Percentiles rank a stretch among this genome's conserved stretches.
Conservation (phyloP, 2,113 vertebrate species). For the Pardalotus punctatus region DNA sequence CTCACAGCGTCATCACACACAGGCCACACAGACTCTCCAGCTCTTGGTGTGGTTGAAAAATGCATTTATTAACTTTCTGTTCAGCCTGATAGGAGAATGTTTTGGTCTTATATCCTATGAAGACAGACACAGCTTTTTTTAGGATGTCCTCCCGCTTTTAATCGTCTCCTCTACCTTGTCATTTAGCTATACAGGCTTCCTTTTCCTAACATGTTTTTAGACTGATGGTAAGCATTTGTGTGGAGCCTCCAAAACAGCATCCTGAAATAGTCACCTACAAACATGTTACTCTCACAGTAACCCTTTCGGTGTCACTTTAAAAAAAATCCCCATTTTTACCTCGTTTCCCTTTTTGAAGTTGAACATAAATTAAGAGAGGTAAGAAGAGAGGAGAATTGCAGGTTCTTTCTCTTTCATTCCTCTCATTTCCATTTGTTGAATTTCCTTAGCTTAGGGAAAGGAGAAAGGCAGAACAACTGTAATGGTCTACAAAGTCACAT, state of each 20-base stretch:
- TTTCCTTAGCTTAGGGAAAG: neutral
- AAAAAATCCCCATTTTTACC: neutral
- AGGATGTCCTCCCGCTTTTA: neutral
- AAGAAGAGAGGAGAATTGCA: neutral
- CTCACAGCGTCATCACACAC: neutral
- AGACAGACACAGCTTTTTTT: neutral
- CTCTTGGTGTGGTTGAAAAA: neutral
- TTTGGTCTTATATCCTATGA: neutral
- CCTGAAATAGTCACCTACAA: neutral
- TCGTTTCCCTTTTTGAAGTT: neutral
- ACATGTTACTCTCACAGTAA: neutral
- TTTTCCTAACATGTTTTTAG: neutral
- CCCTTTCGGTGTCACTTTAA: neutral
- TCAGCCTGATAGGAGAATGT: neutral
- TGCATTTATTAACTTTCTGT: neutral
- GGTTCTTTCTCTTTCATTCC: neutral
- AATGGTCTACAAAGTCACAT: neutral
- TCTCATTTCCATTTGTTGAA: neutral
- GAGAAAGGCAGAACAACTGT: neutral
- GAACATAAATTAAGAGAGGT: neutral
- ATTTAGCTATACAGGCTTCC: neutral
- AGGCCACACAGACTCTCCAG: neutral
- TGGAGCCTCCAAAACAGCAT: neutral
- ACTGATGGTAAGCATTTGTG: neutral
- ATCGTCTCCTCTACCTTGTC: neutral